Percentiles rank a stretch among this genome's conserved stretches.
Conservation (phyloP, 1,140 invertebrate species). For the Calycopis cecrops region DNA sequence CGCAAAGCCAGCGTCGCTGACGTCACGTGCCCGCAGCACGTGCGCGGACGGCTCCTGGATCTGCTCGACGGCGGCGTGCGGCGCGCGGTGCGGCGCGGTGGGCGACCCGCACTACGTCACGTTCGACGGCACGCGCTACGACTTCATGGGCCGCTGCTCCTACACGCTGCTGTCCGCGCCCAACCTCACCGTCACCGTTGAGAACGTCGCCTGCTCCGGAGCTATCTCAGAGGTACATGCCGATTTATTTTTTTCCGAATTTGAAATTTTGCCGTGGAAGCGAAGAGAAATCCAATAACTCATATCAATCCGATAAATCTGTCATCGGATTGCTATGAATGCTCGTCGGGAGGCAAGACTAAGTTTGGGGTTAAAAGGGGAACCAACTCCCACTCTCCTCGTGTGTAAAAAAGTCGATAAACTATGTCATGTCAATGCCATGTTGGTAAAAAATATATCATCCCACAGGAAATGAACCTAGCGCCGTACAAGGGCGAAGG, state of each 20-base stretch:
- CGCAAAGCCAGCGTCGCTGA: no score
- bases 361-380: no score
- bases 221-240: slow-evolving; percentile 80
- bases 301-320: no score
- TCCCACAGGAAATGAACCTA: slow-evolving; percentile 79
- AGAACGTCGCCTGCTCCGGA: slow-evolving; percentile 88
- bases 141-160: slow-evolving; percentile 93
- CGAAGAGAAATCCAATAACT: no score
- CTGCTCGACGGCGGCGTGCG: slow-evolving; percentile 85
- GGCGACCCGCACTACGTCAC: slow-evolving; percentile 94
- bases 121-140: slow-evolving; percentile 89
- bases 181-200: slow-evolving; percentile 84
- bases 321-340: no score
- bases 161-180: slow-evolving; percentile 85
- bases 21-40: slow-evolving; percentile 64
- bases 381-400: no score
- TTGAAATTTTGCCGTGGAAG: no score
- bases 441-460: no score
- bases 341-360: no score
- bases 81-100: slow-evolving; percentile 84
- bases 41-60: slow-evolving; percentile 85
- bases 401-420: no score
- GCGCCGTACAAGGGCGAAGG: slow-evolving; percentile 69
- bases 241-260: no score
- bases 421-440: background rate